Conservation (phyloP, 2,113 vertebrate genomes). For the Etia nguti region DNA sequence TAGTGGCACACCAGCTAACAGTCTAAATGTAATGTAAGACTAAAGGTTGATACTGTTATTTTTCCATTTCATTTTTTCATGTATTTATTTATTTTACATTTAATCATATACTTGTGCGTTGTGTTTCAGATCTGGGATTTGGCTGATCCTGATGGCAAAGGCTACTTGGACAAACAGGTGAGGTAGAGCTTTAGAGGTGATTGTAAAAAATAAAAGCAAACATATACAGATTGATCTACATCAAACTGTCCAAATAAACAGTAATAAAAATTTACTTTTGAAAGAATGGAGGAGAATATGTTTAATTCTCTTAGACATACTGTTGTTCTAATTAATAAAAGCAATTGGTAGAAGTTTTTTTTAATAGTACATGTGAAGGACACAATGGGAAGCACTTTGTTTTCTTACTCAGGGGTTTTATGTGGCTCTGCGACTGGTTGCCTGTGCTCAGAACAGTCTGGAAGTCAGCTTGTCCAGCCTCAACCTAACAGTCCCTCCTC, state of each 20-base stretch:
- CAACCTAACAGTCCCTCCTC: slow-evolving; percentile 81
- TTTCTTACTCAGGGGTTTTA: slow-evolving; percentile 83
- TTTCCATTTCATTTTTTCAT: not conserved
- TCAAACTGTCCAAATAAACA: not conserved
- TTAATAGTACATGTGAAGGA: not conserved
- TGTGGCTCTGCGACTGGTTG: slow-evolving; percentile 86
- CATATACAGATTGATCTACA: not conserved
- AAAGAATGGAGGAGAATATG: not conserved
- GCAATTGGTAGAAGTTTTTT: not conserved
- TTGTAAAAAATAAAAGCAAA: not conserved
- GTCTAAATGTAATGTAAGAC: not conserved
- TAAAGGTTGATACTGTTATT: not conserved
- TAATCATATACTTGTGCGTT: not conserved
- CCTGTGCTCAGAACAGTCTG: slow-evolving; percentile 89
- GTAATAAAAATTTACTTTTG: not conserved
- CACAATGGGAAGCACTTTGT: not conserved
- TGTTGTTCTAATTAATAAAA: not conserved
- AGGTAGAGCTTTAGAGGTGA: not conserved
- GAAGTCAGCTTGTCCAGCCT: slow-evolving; percentile 85
- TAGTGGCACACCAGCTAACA: not conserved
- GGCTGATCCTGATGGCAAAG: slow-evolving; percentile 95
- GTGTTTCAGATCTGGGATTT: slow-evolving; percentile 93
- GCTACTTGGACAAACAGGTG: slow-evolving; percentile 97
- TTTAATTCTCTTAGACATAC: not conserved
- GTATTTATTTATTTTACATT: not conserved